Percentiles rank a stretch among this genome's conserved stretches.
Conservation (phyloP, 1,140 invertebrate genomes). For the Drosophila biarmipes region DNA sequence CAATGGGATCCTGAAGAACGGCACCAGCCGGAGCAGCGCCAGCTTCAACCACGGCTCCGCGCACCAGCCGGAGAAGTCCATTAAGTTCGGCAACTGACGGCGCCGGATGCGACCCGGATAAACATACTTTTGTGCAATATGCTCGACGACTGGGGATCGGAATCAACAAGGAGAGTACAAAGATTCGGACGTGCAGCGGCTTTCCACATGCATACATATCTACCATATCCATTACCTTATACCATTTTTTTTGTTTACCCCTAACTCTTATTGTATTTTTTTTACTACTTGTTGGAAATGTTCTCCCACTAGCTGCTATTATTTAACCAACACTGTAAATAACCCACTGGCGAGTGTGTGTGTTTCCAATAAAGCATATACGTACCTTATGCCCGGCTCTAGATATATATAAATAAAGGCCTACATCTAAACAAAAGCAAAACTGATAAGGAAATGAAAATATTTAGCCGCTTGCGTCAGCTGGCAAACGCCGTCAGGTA, state of each 20-base stretch:
- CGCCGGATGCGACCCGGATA: not conserved
- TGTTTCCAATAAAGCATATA: slow-evolving; percentile 29
- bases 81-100: slow-evolving; percentile 77
- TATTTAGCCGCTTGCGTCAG: slow-evolving; percentile 72
- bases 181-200: slow-evolving; percentile 27
- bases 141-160: slow-evolving; percentile 5
- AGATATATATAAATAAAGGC: slow-evolving; percentile 32
- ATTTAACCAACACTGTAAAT: slow-evolving; percentile 61
- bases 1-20: slow-evolving; percentile 80
- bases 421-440: slow-evolving; percentile 33
- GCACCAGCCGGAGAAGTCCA: slow-evolving; percentile 68
- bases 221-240: slow-evolving; percentile 6
- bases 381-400: slow-evolving; percentile 5
- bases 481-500: slow-evolving; percentile 16
- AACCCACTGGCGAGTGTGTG: slow-evolving; percentile 14
- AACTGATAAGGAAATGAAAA: slow-evolving; percentile 60
- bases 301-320: slow-evolving; percentile 53
- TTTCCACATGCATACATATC: slow-evolving; percentile 19
- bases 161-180: slow-evolving; percentile 35
- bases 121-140: slow-evolving; percentile 63
- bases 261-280: slow-evolving; percentile 41
- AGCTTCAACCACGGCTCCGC: slow-evolving; percentile 47
- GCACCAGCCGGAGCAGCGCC: slow-evolving; percentile 60
- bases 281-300: slow-evolving; percentile 46
- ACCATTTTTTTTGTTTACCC: slow-evolving; percentile 21